Base-by-base conservation (phyloP, 2,797 vertebrate species). In the Meda fulgida region DNA sequence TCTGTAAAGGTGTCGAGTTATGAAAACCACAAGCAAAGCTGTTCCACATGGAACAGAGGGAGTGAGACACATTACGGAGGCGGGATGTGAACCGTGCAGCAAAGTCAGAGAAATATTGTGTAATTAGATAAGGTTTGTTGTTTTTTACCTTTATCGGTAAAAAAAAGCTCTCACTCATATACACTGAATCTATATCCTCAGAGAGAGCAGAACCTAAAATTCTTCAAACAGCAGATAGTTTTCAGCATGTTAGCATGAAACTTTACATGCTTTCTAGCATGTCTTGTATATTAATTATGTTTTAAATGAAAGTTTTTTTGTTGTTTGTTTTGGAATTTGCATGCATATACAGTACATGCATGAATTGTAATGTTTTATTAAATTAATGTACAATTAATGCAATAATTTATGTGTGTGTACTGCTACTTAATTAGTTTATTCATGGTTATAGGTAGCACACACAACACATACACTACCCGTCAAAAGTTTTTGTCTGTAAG, bases 181-280 rank as follows among this genome's bases (percentile, higher is more conserved):
- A 78, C 26, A 67, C 19, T 67, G 58, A 65, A 40, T 65, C 77
- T 76, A 51, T 77, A 34, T 80, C 84, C 71, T 40, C 14, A 31
- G 85, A 78, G 83, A 89, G 69, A 87, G 60, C 83, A 43, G 16
- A 31, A 26, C 67, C 73, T 18, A 70, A 23, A 55, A 63, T 71
- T 85, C 23, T 18, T 26, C 60, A 85, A 86, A 86, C 11, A 13
- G 87, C 85, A 89, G 77, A 86, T 78, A 55, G 60, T 51, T 43
- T 55, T 60, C 10, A 26, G n/a, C n/a, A 26, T 29, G 75, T 80
- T 80, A 71, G 73, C 5, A n/a, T 60, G 23, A 84, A 84, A 73
- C 81, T 84, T 51, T 10, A 63, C 53, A 31, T 75, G 36, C 51
- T 66, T 75, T 83, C 9, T 36, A 40, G 67, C 36, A 26, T 58